Evolutionary conservation across 2,888 invertebrate genomes (phyloP).

Genomic region (Lasioglossum pauxillum): DNA sequence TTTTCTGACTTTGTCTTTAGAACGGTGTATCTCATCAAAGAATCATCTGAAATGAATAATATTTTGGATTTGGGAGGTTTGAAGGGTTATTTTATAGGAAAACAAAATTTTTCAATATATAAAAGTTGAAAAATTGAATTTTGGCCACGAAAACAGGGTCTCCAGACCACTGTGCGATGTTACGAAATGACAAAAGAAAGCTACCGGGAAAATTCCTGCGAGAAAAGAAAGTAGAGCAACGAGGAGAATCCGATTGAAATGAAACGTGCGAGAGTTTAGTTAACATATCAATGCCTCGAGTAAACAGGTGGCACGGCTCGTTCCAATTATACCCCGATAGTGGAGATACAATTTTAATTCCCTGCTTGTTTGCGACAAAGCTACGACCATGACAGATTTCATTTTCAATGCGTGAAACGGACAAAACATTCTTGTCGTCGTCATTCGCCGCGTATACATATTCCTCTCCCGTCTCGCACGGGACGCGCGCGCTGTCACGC

Average conservation of each 20-base stretch:
- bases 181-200: too few species aligned
- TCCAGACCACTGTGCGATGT: too few species aligned
- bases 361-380: constrained; percentile 43
- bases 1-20: too few species aligned
- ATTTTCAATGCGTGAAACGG: constrained; percentile 39
- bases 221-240: not conserved
- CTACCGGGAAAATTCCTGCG: not conserved
- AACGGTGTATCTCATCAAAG: too few species aligned
- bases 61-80: too few species aligned
- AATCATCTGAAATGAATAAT: too few species aligned
- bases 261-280: not conserved
- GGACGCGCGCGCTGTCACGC: constrained; percentile 16
- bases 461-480: constrained; percentile 1
- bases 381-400: constrained; percentile 31
- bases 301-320: constrained; percentile 22
- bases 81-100: too few species aligned
- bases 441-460: not conserved
- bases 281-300: constrained; percentile 19
- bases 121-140: too few species aligned
- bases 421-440: constrained; percentile 29
- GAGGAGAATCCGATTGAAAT: not conserved
- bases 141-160: too few species aligned
- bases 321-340: constrained; percentile 39
- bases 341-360: constrained; percentile 43
- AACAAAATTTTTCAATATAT: too few species aligned